Evolutionary conservation across 2,888 invertebrate species (phyloP).

Genomic region (Phragmatobia fuliginosa): DNA sequence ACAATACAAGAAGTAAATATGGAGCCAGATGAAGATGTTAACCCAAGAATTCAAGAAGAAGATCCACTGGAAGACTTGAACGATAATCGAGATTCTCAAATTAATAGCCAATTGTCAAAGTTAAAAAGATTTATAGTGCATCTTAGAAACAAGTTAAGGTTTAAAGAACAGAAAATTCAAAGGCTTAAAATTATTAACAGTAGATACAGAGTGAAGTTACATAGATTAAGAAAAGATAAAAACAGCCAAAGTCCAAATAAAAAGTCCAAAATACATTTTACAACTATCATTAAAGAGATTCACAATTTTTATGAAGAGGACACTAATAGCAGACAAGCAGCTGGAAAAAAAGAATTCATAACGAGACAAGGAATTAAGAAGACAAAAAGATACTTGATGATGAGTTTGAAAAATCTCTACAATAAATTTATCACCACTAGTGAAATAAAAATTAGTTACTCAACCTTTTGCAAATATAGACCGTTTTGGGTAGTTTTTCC

Average conservation of each 20-base stretch:
- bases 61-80: not conserved
- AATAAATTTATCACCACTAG: constrained; percentile 4
- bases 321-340: constrained; percentile 4
- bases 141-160: constrained; percentile 13
- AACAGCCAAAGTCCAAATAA: not conserved
- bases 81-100: not conserved
- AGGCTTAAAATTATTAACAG: constrained; percentile 16
- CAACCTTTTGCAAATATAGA: constrained; percentile 12
- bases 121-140: constrained; percentile 5
- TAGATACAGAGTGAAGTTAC: constrained; percentile 10
- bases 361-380: constrained; percentile 5
- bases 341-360: not conserved
- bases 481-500: constrained; percentile 2
- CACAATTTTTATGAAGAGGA: constrained; percentile 9
- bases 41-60: too few relatives aligned
- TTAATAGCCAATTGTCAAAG: not conserved
- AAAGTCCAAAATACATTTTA: constrained; percentile 4
- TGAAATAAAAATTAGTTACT: constrained; percentile 22
- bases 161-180: constrained; percentile 15
- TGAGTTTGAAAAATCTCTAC: not conserved
- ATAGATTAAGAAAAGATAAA: not conserved
- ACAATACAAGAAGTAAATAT: constrained; percentile 15
- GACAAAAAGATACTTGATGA: not conserved
- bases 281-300: constrained; percentile 8
- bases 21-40: constrained; percentile 4